These are phyloP conservation scores for Toxotes jaculatrix DNA, from an alignment of 2,113 vertebrate species.

Conservation along the genomic window DNA sequence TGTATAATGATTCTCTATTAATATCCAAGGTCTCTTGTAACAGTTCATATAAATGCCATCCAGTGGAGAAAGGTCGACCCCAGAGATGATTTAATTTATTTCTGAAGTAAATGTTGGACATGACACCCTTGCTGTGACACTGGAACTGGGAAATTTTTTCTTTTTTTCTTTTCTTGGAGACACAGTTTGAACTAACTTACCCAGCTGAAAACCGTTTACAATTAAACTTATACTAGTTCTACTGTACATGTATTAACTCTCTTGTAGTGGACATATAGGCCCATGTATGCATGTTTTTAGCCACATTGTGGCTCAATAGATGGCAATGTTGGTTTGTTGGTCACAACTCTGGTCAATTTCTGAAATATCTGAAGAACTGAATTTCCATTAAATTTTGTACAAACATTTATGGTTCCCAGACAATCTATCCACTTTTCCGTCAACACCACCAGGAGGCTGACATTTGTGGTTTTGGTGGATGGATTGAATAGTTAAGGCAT, in stretches of 20 bases:
- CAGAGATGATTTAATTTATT: not conserved
- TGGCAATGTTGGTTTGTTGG: not conserved
- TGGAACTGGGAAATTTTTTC: not conserved
- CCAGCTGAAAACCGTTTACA: not conserved
- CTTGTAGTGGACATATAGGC: not conserved
- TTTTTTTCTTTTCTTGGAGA: not conserved
- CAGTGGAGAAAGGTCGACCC: not conserved
- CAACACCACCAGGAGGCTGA: not conserved
- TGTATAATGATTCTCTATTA: not conserved
- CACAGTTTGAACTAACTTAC: not conserved
- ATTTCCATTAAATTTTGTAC: not conserved
- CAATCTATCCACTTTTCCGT: not conserved
- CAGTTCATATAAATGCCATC: not conserved
- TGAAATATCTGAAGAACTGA: not conserved
- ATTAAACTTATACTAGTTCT: not conserved
- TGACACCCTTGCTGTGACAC: not conserved
- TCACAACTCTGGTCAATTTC: not conserved
- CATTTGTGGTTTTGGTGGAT: not conserved
- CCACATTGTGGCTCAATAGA: not conserved
- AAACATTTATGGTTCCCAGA: not conserved
- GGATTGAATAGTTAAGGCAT: not conserved
- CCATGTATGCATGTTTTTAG: not conserved
- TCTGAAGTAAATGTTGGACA: not conserved
- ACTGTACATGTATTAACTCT: not conserved
- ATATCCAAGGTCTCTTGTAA: not conserved